Evolutionary conservation across 2,113 vertebrate species (phyloP).

Genomic region (Elephantulus edwardii): DNA sequence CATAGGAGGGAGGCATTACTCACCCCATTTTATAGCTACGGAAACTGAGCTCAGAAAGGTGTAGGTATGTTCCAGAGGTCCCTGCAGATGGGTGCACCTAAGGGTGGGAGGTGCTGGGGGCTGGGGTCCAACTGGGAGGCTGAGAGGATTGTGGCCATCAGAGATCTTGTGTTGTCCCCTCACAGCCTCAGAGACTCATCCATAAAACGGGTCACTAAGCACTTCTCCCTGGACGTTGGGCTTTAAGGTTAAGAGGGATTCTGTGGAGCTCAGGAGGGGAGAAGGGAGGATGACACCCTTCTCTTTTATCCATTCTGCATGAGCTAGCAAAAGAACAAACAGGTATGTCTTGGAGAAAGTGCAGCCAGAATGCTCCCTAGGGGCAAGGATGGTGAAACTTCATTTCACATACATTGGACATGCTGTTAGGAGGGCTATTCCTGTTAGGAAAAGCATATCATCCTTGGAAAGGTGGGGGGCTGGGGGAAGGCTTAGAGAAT

Average conservation of each 20-base stretch:
- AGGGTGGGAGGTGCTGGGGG: neutral
- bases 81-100: neutral
- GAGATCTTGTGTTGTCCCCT: neutral
- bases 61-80: too few species aligned
- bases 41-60: neutral
- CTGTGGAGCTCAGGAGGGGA: rapidly evolving
- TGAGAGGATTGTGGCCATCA: rapidly evolving
- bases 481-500: too few species aligned
- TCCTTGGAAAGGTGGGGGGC: too few species aligned
- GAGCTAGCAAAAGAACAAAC: too few species aligned
- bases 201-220: neutral
- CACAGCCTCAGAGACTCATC: neutral
- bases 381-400: too few species aligned
- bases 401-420: too few species aligned
- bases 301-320: neutral
- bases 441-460: too few species aligned
- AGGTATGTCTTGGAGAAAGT: too few species aligned
- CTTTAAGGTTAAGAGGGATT: neutral
- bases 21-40: neutral
- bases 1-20: neutral
- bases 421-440: too few species aligned
- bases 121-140: too few species aligned
- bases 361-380: too few species aligned
- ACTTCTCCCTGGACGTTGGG: neutral
- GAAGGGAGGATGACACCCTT: rapidly evolving